Conservation (phyloP, 2,113 vertebrate species). For the Mastomys natalensis region DNA sequence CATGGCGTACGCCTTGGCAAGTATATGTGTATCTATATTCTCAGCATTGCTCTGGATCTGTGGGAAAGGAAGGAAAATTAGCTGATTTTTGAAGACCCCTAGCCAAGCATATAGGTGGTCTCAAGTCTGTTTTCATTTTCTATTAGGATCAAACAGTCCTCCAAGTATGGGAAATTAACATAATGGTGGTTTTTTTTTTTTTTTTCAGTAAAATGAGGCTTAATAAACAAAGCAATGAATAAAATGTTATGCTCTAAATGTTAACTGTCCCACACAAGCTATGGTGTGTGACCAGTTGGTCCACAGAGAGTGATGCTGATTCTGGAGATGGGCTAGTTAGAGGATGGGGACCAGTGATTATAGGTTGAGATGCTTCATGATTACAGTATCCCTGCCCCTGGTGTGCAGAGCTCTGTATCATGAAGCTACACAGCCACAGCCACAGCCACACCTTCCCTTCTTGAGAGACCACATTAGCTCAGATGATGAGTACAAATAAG, state of each 20-base stretch:
- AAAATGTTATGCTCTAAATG: not conserved
- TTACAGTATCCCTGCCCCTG: not conserved
- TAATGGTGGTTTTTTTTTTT: not conserved
- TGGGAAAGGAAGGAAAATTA: not conserved
- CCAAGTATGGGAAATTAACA: slow-evolving; percentile 19
- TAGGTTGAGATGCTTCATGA: too few relatives aligned
- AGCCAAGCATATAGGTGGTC: not conserved
- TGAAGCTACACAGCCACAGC: too few relatives aligned
- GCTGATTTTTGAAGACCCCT: not conserved
- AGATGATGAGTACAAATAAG: not conserved
- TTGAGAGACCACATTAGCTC: not conserved
- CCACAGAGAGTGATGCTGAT: not conserved
- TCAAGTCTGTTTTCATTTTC: not conserved
- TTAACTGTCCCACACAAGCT: not conserved
- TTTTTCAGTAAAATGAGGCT: not conserved
- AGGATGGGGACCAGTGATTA: not conserved
- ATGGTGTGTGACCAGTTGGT: not conserved
- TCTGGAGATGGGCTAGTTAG: not conserved
- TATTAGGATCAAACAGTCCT: not conserved
- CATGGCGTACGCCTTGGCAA: not conserved
- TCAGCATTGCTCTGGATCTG: not conserved
- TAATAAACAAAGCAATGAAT: not conserved
- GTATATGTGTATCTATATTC: not conserved
- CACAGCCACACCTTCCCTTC: not conserved
- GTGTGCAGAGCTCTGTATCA: not conserved